Evolutionary conservation across 1,140 invertebrate genomes (phyloP), one percentile per base, ranked within the genome.

Genomic region (Pseudachorutes palmiensis): DNA sequence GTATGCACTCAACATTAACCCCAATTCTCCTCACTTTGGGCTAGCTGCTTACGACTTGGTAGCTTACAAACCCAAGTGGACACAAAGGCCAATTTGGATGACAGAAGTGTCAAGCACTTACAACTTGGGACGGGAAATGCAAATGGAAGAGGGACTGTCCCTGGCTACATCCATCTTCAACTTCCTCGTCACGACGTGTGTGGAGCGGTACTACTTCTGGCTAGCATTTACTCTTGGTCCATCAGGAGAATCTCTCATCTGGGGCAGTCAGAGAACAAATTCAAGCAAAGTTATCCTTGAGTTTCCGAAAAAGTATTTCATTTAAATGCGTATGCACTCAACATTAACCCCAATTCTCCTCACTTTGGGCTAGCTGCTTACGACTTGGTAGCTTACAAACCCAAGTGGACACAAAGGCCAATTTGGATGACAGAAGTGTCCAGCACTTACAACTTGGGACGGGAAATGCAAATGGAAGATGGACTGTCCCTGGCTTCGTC

Each of bases 181-280:
- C 22, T 68, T 71, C 29, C 24, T 71, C 12, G 70, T 62, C 2
- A 68, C 58, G 1, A 71, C 66, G 28, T 71, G 70, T 41, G 63
- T 71, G 0, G 29, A 65, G 26, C 12, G 70, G 16, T 71, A 71
- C 57, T 71, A 71, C 24, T 71, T 57, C 30, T 71, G 70, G 70
- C 55, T 14, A 1, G 58, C 64, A 2, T 71, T 64, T 51, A 68
- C 66, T 16, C 9, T 30, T 0, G 58, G 51, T 5, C 0, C 22
- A 22, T 68, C 70, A 1, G 70, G 70, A 24, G 70, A 71, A 36
- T 57, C 58, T 3, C 41, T 71, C n/a, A 68, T 71, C 29, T 71
- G 70, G 70, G 69, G 65, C 22, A 58, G 22, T 22, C 14, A 3
- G 30, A 36, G 5, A 9, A 14, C 22, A 30, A 30, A 30, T 12